Conservation (phyloP, 1,140 invertebrate species). For the Bacillus rossius region DNA sequence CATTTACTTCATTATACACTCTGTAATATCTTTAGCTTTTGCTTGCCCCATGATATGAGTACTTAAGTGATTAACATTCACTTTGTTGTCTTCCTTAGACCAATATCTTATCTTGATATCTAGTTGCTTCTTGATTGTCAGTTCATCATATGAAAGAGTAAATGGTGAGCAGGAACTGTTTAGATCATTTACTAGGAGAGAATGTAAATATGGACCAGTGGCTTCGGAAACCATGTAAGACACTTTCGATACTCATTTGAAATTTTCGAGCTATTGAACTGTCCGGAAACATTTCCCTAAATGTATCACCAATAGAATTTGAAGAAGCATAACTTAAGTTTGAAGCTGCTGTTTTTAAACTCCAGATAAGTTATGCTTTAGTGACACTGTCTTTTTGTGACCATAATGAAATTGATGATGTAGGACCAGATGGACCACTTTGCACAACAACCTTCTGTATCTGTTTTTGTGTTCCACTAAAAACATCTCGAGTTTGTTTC, state of each 20-base stretch:
- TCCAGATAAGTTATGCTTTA: too few species aligned
- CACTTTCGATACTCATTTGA: constrained; percentile 16
- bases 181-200: constrained; percentile 16
- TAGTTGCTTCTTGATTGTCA: constrained; percentile 25
- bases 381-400: too few species aligned
- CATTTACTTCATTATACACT: constrained; percentile 15
- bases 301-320: constrained; percentile 8
- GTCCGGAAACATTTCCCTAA: constrained; percentile 9
- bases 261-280: not conserved
- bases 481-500: too few species aligned
- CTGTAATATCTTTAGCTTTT: constrained; percentile 11
- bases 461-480: too few species aligned
- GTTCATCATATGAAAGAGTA: constrained; percentile 22
- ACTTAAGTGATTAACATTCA: constrained; percentile 20
- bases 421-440: too few species aligned
- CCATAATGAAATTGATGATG: too few species aligned
- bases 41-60: constrained; percentile 23
- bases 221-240: constrained; percentile 24
- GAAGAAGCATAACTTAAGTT: constrained; percentile 8
- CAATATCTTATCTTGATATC: constrained; percentile 21
- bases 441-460: too few species aligned
- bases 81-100: constrained; percentile 17
- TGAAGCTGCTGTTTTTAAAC: too few species aligned
- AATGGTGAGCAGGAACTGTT: constrained; percentile 6
- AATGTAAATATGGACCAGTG: constrained; percentile 23